These are phyloP conservation scores for Drosophila rufa DNA, from an alignment of 1,140 invertebrate species.

Conservation along the genomic window DNA sequence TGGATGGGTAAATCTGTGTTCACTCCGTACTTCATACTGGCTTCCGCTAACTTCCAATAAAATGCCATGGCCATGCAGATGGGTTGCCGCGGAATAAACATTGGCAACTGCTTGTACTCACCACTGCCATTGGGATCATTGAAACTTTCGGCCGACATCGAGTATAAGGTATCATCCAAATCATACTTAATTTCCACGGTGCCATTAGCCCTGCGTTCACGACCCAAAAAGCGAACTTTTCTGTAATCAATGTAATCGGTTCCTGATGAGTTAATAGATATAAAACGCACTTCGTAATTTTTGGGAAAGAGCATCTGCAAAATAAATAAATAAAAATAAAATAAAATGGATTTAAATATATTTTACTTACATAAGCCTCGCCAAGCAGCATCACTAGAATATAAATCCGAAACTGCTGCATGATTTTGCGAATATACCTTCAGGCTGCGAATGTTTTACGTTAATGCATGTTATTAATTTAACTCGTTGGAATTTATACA, in stretches of 20 bases:
- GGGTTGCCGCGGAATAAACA: background rate
- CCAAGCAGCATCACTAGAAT: background rate
- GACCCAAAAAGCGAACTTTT: slow-evolving; percentile 18
- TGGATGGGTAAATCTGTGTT: slow-evolving; percentile 38
- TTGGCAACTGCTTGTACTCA: slow-evolving; percentile 23
- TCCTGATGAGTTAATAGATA: background rate
- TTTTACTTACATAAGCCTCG: slow-evolving; percentile 4
- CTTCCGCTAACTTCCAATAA: slow-evolving; percentile 12
- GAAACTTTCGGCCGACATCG: slow-evolving; percentile 13
- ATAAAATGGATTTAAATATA: background rate
- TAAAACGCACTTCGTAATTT: background rate
- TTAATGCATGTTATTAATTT: background rate
- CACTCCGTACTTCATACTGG: background rate
- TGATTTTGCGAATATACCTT: background rate
- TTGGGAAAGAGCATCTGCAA: background rate
- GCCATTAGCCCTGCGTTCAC: slow-evolving; percentile 34
- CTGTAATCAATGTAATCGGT: background rate
- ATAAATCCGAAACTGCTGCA: background rate
- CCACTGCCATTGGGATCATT: slow-evolving; percentile 34
- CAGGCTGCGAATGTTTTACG: background rate
- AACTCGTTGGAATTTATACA: background rate
- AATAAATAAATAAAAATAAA: too few relatives aligned
- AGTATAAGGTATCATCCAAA: slow-evolving; percentile 5
- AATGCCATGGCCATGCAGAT: slow-evolving; percentile 20
- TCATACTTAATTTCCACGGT: slow-evolving; percentile 16